These are phyloP conservation scores for Chalcosyrphus nemorum DNA, from an alignment of 2,888 invertebrate species.

Conservation along the genomic window DNA sequence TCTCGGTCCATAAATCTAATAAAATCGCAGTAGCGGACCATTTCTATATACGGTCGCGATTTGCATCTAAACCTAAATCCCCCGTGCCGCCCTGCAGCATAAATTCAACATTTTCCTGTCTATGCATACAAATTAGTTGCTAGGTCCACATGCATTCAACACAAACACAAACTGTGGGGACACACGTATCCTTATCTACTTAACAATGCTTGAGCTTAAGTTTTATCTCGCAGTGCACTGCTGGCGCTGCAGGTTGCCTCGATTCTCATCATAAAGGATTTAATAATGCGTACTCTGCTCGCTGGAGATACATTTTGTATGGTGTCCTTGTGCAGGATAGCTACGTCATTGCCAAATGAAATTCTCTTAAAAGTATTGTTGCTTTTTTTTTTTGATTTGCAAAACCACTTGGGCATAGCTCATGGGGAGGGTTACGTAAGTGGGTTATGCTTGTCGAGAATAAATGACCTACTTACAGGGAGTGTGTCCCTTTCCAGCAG, in stretches of 20 bases:
- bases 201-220: slow-evolving; percentile 49
- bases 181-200: slow-evolving; percentile 45
- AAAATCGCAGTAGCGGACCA: slow-evolving; percentile 36
- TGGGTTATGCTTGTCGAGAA: slow-evolving; percentile 51
- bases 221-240: slow-evolving; percentile 29
- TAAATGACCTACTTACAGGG: slow-evolving; percentile 62
- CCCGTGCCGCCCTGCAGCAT: slow-evolving; percentile 24
- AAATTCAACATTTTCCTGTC: slow-evolving; percentile 61
- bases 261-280: slow-evolving; percentile 60
- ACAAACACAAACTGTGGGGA: slow-evolving; percentile 8
- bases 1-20: slow-evolving; percentile 44
- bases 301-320: slow-evolving; percentile 11
- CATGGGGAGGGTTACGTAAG: slow-evolving; percentile 54
- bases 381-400: slow-evolving; percentile 41
- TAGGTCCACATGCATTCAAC: background rate
- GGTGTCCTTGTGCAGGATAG: slow-evolving; percentile 36
- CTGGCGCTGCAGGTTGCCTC: slow-evolving; percentile 59
- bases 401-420: slow-evolving; percentile 28
- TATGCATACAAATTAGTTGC: slow-evolving; percentile 67
- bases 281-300: slow-evolving; percentile 63
- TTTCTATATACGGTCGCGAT: slow-evolving; percentile 32
- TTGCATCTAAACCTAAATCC: slow-evolving; percentile 56
- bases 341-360: slow-evolving; percentile 42
- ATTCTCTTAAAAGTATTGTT: slow-evolving; percentile 38
- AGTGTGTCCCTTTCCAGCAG: slow-evolving; percentile 16